Conservation (phyloP, 64 coral and sea anemone genomes). For the Actinia equina region DNA sequence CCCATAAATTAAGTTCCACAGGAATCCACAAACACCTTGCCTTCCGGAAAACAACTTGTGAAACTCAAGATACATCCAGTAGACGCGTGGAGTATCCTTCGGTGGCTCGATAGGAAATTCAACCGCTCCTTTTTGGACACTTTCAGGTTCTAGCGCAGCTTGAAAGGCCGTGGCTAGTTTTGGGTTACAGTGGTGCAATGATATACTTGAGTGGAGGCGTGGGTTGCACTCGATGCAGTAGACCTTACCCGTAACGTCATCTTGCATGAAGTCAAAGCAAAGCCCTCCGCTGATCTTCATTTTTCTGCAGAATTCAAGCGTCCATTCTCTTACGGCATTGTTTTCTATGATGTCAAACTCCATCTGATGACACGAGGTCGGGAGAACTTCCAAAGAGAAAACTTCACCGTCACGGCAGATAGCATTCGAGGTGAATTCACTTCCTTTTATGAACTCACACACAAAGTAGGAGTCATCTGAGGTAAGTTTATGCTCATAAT, state of each 20-base stretch:
- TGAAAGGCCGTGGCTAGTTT: slow-evolving; percentile 37
- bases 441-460: slow-evolving; percentile 47
- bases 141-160: slow-evolving; percentile 29
- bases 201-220: slow-evolving; percentile 32
- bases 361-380: slow-evolving; percentile 28
- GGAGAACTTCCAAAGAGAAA: slow-evolving; percentile 19
- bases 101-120: slow-evolving; percentile 31
- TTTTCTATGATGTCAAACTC: slow-evolving; percentile 31
- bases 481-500: slow-evolving; percentile 17
- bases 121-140: not conserved
- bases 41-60: slow-evolving; percentile 22
- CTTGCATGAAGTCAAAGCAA: slow-evolving; percentile 53
- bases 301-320: slow-evolving; percentile 29
- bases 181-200: slow-evolving; percentile 26
- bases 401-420: slow-evolving; percentile 28
- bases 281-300: slow-evolving; percentile 47
- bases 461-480: slow-evolving; percentile 20
- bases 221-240: slow-evolving; percentile 73
- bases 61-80: slow-evolving; percentile 63
- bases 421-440: slow-evolving; percentile 37
- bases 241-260: slow-evolving; percentile 20
- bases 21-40: slow-evolving; percentile 20
- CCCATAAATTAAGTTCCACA: slow-evolving; percentile 1
- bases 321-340: slow-evolving; percentile 28
- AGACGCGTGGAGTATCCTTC: slow-evolving; percentile 15